Percentiles rank a stretch among this genome's conserved stretches.
Conservation (phyloP, 2,888 invertebrate genomes). For the Laspeyria flexula region DNA sequence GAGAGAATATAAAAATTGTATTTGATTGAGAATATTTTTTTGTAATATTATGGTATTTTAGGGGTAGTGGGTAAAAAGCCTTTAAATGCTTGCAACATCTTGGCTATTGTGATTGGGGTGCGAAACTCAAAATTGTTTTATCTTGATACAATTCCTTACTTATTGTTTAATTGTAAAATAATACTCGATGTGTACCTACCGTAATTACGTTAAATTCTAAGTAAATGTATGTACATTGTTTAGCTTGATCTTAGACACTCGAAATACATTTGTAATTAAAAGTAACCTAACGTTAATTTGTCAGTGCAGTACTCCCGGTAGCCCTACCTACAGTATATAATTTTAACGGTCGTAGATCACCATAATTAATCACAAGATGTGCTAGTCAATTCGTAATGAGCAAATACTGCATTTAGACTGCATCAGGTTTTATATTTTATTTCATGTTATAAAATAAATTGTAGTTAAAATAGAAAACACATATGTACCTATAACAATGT, state of each 20-base stretch:
- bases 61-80: too few relatives aligned
- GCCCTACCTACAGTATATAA: slow-evolving; percentile 25
- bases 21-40: too few relatives aligned
- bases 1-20: too few relatives aligned
- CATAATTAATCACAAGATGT: slow-evolving; percentile 42
- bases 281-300: slow-evolving; percentile 46
- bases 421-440: slow-evolving; percentile 41
- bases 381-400: slow-evolving; percentile 60
- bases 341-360: slow-evolving; percentile 23
- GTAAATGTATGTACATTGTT: slow-evolving; percentile 41
- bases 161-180: slow-evolving; percentile 42
- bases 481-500: slow-evolving; percentile 22
- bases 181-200: slow-evolving; percentile 53
- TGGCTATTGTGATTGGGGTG: slow-evolving; percentile 16
- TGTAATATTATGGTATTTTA: too few relatives aligned
- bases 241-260: slow-evolving; percentile 51
- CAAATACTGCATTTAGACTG: slow-evolving; percentile 52
- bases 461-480: slow-evolving; percentile 44
- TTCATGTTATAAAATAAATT: slow-evolving; percentile 50
- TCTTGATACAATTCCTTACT: slow-evolving; percentile 29
- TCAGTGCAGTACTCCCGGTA: slow-evolving; percentile 56
- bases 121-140: slow-evolving; percentile 14
- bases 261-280: slow-evolving; percentile 50
- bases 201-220: slow-evolving; percentile 47
- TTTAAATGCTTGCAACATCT: slow-evolving; percentile 20